These are phyloP conservation scores for Furnarius figulus DNA, from an alignment of 2,113 vertebrate species.

Conservation along the genomic window DNA sequence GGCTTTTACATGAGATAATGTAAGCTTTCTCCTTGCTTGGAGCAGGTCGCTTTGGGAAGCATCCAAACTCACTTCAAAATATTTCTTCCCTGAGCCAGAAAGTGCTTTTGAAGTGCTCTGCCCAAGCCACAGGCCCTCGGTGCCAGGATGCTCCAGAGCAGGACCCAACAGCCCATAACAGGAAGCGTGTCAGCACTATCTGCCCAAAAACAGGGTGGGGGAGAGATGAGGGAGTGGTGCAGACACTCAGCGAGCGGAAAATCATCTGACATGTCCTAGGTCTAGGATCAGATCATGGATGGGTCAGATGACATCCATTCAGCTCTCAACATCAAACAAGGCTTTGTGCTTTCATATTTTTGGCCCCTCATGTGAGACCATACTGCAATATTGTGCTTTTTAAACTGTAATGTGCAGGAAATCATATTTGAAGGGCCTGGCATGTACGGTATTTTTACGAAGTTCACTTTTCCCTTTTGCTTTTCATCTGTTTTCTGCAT, in stretches of 20 bases:
- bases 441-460: slow-evolving; percentile 70
- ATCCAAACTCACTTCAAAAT: slow-evolving; percentile 67
- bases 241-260: slow-evolving; percentile 50
- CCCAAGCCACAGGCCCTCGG: slow-evolving; percentile 40
- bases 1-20: slow-evolving; percentile 67
- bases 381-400: slow-evolving; percentile 26
- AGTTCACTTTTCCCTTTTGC: slow-evolving; percentile 63
- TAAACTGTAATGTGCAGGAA: slow-evolving; percentile 66
- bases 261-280: slow-evolving; percentile 48
- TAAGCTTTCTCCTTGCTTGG: slow-evolving; percentile 66
- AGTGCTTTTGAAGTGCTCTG: slow-evolving; percentile 68
- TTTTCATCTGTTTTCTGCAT: slow-evolving; percentile 75
- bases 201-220: slow-evolving; percentile 18
- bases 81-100: slow-evolving; percentile 54
- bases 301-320: slow-evolving; percentile 60
- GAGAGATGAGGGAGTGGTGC: background rate
- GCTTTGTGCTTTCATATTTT: slow-evolving; percentile 33
- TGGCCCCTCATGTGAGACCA: slow-evolving; percentile 33
- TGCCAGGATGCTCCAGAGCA: slow-evolving; percentile 18
- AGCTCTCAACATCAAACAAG: slow-evolving; percentile 47
- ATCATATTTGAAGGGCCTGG: slow-evolving; percentile 71
- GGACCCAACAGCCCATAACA: slow-evolving; percentile 34
- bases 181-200: slow-evolving; percentile 64
- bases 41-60: slow-evolving; percentile 60
- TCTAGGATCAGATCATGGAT: background rate